Evolutionary conservation across 2,888 invertebrate species (phyloP).

Genomic region (Lasioglossum figueresi): DNA sequence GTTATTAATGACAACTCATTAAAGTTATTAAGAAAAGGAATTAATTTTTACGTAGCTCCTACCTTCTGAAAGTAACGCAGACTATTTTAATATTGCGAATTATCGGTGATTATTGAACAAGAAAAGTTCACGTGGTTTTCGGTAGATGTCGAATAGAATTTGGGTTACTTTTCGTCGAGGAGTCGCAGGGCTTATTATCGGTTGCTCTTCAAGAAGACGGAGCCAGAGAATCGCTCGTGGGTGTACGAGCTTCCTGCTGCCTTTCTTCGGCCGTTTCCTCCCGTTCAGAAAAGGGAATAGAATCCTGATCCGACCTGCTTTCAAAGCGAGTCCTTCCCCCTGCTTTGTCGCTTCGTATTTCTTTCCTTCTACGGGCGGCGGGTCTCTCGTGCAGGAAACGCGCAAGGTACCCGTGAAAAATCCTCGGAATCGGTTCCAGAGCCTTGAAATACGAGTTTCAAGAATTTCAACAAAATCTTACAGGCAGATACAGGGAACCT

Average conservation of each 20-base stretch:
- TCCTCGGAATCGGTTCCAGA: constrained; percentile 24
- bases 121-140: neutral
- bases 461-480: neutral
- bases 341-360: constrained; percentile 70
- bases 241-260: constrained; percentile 69
- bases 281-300: constrained; percentile 65
- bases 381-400: constrained; percentile 50
- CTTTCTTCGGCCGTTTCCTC: constrained; percentile 54
- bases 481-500: neutral
- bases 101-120: neutral
- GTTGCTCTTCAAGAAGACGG: neutral
- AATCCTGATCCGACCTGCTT: constrained; percentile 69
- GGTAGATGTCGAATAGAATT: neutral
- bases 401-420: constrained; percentile 36
- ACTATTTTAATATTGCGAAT: neutral
- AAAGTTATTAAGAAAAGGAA: neutral
- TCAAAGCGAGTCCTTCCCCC: constrained; percentile 71
- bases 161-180: neutral
- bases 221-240: constrained; percentile 19
- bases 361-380: constrained; percentile 18
- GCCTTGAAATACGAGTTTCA: neutral
- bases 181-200: neutral
- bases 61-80: neutral
- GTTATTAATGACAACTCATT: too few species aligned
- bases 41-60: neutral